Evolutionary conservation across 2,888 invertebrate species (phyloP), one percentile per base, ranked within the genome.

Genomic region (Chymomyza caudatula): DNA sequence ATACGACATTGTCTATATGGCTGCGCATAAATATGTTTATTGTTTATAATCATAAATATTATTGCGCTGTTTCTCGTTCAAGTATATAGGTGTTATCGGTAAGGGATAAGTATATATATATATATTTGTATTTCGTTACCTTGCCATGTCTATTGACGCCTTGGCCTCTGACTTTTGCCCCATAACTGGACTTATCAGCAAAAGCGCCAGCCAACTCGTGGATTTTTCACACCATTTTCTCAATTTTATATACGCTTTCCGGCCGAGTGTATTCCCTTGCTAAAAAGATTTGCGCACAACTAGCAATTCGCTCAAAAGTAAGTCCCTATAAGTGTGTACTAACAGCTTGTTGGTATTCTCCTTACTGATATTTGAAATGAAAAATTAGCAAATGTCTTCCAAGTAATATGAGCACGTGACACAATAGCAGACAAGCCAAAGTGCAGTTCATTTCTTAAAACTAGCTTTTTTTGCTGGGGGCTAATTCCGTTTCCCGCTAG

Each of bases 21-120:
- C 66, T 60, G 47, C 25, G 62, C 59, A 71, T 79, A 79, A 80
- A 79, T 63, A 49, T 76, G 67, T 76, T 73, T 84, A 70, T 78
- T 78, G 64, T 81, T 74, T 73, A 67, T 58, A 70, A 69, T 78
- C 74, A 66, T 60, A 65, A 71, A 56, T 49, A 13, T n/a, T 60
- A 74, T 65, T 74, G 76, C 76, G 73, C 76, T 73, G 74, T 69
- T 69, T 44, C 44, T 56, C 44, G 19, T 52, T 42, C 49, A 57
- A 59, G 47, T 47, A 47, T 4, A 17, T 37, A 11, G 11, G 8
- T 37, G 11, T 37, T 37, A 37, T 37, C 29, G 11, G 11, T 0
- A 11, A 37, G 29, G 29, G 29, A 37, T 37, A 37, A 11, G 29
- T 11, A 37, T 37, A 37, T 47, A 17, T 19, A 47, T 47, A 3